Base-by-base conservation (phyloP, 2,797 vertebrate species). In the Eupleurogrammus muticus region DNA sequence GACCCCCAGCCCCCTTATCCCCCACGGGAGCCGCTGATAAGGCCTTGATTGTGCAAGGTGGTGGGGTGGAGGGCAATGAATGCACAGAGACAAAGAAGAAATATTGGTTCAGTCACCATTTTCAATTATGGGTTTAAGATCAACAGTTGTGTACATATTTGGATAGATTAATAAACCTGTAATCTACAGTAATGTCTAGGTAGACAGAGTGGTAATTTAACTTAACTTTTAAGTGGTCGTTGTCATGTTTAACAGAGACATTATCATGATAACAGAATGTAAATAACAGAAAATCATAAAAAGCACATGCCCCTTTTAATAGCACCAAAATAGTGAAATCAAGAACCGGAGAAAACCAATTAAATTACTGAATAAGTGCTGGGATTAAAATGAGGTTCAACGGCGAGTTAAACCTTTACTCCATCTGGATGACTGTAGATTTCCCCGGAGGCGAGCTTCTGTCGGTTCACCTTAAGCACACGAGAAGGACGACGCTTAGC, bases 391-490 rank as follows among this genome's bases (percentile, higher is more conserved):
- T 60, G 34, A 73, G 55, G 56, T 77, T 70, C 49, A 67, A 48
- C 52, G 51, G 50, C 47, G 48, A 79, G 62, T 74, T 55, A 77
- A 86, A 68, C 77, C 72, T 61, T 72, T 12, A 55, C 58, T 72
- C 68, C 71, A 52, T 70, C 35, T 69, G 61, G n/a, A 78, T 62
- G 54, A 36, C 44, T 23, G 28, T 28, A 81, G 61, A 81, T 83
- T 79, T 82, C 75, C 82, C 80, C 23, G 14, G 5, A 32, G 79
- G 64, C 32, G 36, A 20, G 57, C 42, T 62, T 60, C 50, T 75
- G 70, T 76, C 68, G 74, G 55, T 74, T 84, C 67, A 60, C 64
- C 62, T 61, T 51, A 5, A 65, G 79, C 62, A 42, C 65, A 35
- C 21, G 14, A 74, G 61, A 70, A 60, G 58, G 66, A 64, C 32